Evolutionary conservation across 2,888 invertebrate genomes (phyloP), one percentile per base, ranked within the genome.

Genomic region (Chesias legatella): DNA sequence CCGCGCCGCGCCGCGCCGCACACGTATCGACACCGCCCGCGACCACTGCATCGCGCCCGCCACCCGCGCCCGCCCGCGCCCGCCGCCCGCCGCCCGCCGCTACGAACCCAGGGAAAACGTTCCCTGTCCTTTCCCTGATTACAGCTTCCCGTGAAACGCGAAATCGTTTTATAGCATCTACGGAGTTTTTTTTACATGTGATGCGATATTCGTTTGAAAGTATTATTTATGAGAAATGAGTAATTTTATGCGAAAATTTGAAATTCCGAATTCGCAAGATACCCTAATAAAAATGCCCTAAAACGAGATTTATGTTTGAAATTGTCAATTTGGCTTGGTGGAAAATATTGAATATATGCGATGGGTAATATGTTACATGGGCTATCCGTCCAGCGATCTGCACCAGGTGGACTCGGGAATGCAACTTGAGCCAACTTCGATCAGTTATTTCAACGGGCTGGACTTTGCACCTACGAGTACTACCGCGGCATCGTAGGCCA

Each of bases 11-110:
- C 55, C 49, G 52, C 56, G 58, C 62, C 69, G 70, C 72, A 71
- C 76, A 71, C 79, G 74, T 82, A 82, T 82, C 72, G 83, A 81
- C 80, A 83, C 77, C 77, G 71, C 68, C 70, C 70, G 71, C 71
- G 76, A 65, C 45, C 78, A 72, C 83, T 79, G 83, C 83, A 81
- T 69, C 79, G 72, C 69, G 60, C 56, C 54, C 50, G 13, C 13
- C 3, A 17, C 13, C 3, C 13, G 13, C 13, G 13, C 5, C 13
- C 13, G 13, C 13, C 13, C 13, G 13, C 13, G 5, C 48, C 44
- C 39, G 50, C 30, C 36, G 23, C 29, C 47, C 48, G 49, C 42
- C 43, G 38, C 51, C 37, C 41, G 36, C 34, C 50, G 43, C 51
- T 48, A 51, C 53, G n/a, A 52, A 53, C 53, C 48, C 37, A 56